A percentile compares a stretch with the other conserved stretches of the same genome.
Conservation (phyloP, 2,888 invertebrate species). For the Orthosia gothica region DNA sequence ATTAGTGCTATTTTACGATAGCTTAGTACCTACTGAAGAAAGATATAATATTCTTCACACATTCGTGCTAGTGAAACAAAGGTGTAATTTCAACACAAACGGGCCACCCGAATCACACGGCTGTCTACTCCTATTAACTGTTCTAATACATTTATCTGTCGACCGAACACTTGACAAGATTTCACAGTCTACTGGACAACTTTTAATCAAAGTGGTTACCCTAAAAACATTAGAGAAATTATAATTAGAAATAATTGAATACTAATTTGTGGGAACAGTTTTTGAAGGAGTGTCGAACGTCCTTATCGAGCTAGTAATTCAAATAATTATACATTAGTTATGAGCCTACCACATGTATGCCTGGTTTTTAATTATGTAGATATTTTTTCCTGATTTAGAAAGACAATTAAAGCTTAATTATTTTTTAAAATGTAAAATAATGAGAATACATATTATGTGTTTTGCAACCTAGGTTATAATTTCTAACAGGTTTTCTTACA, state of each 20-base stretch:
- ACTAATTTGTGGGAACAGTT: slow-evolving; percentile 59
- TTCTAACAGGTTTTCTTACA: too few relatives aligned
- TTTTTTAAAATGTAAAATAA: too few relatives aligned
- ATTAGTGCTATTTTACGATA: not conserved
- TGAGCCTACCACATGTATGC: not conserved
- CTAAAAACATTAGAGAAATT: slow-evolving; percentile 63
- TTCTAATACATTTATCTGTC: slow-evolving; percentile 76
- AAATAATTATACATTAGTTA: slow-evolving; percentile 11
- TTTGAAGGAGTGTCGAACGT: slow-evolving; percentile 23
- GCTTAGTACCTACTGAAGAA: too few relatives aligned
- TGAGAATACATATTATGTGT: too few relatives aligned
- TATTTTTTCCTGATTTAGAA: not conserved
- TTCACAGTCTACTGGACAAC: slow-evolving; percentile 80
- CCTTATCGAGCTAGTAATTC: slow-evolving; percentile 18
- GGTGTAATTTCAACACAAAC: slow-evolving; percentile 67
- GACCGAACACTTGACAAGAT: slow-evolving; percentile 81
- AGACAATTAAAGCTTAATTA: too few relatives aligned
- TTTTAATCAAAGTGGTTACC: slow-evolving; percentile 76
- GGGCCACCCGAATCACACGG: slow-evolving; percentile 78
- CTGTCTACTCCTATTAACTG: slow-evolving; percentile 80
- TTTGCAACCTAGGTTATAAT: too few relatives aligned
- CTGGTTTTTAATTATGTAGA: not conserved
- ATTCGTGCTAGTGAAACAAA: slow-evolving; percentile 56
- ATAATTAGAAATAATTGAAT: slow-evolving; percentile 60
- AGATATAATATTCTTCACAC: not conserved